Base-by-base conservation (phyloP, 1,140 invertebrate species). In the Agrypnia vestita region DNA sequence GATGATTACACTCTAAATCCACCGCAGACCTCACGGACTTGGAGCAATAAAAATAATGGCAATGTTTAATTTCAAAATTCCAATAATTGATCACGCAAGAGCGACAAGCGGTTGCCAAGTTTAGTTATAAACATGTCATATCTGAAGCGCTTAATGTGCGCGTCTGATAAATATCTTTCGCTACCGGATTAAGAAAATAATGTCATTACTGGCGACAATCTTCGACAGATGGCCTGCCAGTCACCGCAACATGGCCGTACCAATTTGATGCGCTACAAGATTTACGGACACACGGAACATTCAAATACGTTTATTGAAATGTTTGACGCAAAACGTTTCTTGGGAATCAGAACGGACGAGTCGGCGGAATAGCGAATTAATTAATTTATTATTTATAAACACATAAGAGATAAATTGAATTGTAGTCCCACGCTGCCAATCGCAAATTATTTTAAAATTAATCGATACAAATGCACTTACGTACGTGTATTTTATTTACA, bases 121-220 rank as follows among this genome's bases (percentile, higher is more conserved):
- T 46, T 69, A n/a, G 44, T 47, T 35, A 64, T 64, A 64, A 10
- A 64, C 21, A 35, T 43, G 61, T 64, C 61, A 43, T 35, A 69
- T 69, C 64, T 47, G 10, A 69, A 69, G 64, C 64, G 46, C 64
- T 69, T 69, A 69, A 69, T 69, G 64, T 69, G 19, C 43, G 43
- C 64, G 46, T 62, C 13, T 25, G 8, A 44, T 46, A 46, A 69
- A 47, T 21, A 69, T 69, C 64, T 47, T 7, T 13, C 12, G 46
- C 64, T 69, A 69, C 64, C 46, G 64, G 64, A 69, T 17, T 62
- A 59, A 59, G 17, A 59, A 59, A 17, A 59, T 19, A 19, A 15
- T 17, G 15, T 59, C 6, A 35, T 35, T 35, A 35, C 25, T 35
- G 25, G 25, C 25, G 25, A 35, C 25, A 35, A 35, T 35, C 25